Conservation (phyloP, 2,888 invertebrate genomes). For the Quadroppia sp. region DNA sequence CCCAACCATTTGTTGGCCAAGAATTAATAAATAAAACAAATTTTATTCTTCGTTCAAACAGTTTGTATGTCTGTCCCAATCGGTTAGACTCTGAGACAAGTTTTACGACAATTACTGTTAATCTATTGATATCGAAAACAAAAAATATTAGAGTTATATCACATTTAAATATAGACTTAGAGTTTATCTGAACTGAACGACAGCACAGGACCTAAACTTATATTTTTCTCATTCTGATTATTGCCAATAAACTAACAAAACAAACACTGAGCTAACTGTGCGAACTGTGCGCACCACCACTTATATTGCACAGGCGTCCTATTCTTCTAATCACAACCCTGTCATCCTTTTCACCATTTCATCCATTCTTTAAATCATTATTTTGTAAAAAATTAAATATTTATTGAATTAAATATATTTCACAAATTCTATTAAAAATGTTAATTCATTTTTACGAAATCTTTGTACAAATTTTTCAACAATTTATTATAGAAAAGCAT, state of each 20-base stretch:
- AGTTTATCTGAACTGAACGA: neutral
- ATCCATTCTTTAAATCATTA: too few species aligned
- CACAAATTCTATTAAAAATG: too few species aligned
- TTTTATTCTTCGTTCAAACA: neutral
- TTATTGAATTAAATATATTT: too few species aligned
- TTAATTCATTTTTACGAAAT: too few species aligned
- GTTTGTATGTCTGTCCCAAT: neutral
- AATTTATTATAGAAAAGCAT: too few species aligned
- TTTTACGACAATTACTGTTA: slow-evolving; percentile 10
- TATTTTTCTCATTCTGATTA: neutral
- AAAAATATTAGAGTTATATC: neutral
- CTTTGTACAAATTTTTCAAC: too few species aligned
- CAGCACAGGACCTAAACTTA: neutral
- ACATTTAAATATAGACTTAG: neutral
- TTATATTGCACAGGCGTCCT: too few species aligned
- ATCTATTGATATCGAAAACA: neutral
- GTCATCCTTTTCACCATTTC: too few species aligned
- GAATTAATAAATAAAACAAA: neutral
- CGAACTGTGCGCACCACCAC: neutral
- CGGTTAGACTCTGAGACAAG: neutral
- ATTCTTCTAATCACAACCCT: too few species aligned
- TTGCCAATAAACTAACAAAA: slow-evolving; percentile 1
- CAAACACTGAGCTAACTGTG: neutral
- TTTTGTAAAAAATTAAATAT: too few species aligned
- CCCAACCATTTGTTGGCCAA: neutral